These are phyloP conservation scores for Neopipo cinnamomea DNA, from an alignment of 2,113 vertebrate genomes.

Conservation along the genomic window DNA sequence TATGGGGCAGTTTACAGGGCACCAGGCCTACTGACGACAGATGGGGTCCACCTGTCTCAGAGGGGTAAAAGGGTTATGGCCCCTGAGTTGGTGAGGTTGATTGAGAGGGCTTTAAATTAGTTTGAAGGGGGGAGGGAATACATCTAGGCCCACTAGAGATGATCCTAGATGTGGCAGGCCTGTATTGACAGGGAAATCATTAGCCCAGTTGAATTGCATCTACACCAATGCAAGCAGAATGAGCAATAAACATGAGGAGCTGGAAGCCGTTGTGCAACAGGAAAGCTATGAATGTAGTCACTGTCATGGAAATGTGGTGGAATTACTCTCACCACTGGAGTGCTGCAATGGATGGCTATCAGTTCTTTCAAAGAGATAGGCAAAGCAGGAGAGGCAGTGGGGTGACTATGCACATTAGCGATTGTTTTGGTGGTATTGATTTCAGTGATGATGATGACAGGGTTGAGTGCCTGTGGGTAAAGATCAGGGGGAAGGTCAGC, in stretches of 20 bases:
- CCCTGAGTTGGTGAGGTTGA: neutral
- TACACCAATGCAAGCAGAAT: neutral
- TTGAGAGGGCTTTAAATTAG: neutral
- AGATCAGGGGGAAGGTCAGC: neutral
- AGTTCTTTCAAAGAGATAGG: neutral
- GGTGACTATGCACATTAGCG: neutral
- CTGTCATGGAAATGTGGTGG: fast-evolving
- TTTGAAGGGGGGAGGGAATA: neutral
- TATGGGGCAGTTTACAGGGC: neutral
- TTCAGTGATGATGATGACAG: neutral
- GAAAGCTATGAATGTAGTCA: neutral
- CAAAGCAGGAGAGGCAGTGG: neutral
- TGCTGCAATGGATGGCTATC: neutral
- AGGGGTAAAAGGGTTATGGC: neutral
- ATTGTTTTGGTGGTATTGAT: neutral
- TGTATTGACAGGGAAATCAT: neutral
- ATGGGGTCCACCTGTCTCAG: neutral
- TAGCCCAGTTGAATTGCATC: neutral
- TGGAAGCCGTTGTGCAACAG: neutral
- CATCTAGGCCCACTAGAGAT: neutral
- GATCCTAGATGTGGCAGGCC: neutral
- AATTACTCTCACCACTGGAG: neutral
- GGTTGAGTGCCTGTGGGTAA: neutral
- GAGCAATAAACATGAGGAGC: neutral
- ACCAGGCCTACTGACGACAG: neutral